These are phyloP conservation scores for Nomia melanderi DNA, from an alignment of 1,140 invertebrate species.

Conservation along the genomic window DNA sequence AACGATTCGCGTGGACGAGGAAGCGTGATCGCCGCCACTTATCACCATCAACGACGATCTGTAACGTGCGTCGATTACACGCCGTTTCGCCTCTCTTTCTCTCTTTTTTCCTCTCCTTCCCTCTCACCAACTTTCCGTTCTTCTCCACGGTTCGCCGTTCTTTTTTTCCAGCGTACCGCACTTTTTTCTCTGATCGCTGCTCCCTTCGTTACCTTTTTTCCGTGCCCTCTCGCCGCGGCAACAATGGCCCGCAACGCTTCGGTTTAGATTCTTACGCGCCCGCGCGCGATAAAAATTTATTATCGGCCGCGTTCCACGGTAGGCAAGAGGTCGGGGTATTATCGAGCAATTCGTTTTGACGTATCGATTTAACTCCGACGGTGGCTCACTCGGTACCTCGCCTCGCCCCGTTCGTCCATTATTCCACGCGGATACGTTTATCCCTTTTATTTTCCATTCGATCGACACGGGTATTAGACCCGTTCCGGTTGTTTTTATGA, in stretches of 20 bases:
- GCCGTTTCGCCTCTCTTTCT: background rate
- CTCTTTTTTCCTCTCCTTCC: background rate
- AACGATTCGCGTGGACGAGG: constrained; percentile 1
- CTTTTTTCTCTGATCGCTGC: too few species aligned
- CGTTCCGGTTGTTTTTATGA: constrained; percentile 9
- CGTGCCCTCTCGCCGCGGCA: too few species aligned
- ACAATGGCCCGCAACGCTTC: background rate
- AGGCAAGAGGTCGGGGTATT: constrained; percentile 19
- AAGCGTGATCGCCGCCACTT: constrained; percentile 34
- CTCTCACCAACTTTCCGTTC: background rate
- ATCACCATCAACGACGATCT: constrained; percentile 31
- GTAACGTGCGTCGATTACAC: constrained; percentile 36
- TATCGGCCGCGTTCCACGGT: constrained; percentile 2
- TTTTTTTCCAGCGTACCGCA: too few species aligned
- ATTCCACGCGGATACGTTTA: constrained; percentile 11
- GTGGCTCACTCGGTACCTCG: background rate
- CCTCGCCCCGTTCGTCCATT: constrained; percentile 21
- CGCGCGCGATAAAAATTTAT: constrained; percentile 22
- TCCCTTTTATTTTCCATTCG: constrained; percentile 32
- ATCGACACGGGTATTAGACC: constrained; percentile 13
- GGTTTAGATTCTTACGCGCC: background rate
- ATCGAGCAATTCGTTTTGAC: constrained; percentile 48
- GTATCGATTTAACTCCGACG: constrained; percentile 35
- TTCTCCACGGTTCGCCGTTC: too few species aligned
- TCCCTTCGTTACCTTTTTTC: too few species aligned